phyloP scores from a whole-genome alignment of 2,113 vertebrate species.

The Psammodynastes pulverulentus region DNA sequence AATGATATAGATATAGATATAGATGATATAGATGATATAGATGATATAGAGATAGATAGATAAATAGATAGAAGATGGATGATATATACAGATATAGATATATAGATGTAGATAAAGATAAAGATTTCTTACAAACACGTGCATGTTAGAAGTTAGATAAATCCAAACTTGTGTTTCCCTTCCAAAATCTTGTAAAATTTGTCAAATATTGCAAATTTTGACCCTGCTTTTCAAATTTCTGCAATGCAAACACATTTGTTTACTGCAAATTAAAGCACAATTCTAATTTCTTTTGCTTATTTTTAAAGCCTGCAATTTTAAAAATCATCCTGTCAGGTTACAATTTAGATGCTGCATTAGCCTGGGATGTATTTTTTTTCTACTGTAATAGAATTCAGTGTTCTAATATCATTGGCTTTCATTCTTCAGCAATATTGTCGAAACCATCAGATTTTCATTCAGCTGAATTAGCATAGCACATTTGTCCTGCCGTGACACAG shows the following conservation, averaged over 20 bases:
- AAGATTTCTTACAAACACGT: background rate
- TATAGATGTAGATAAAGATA: too few relatives aligned
- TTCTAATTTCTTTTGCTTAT: background rate
- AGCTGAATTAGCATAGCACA: conserved; percentile 2
- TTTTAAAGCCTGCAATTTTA: background rate
- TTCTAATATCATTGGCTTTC: conserved; percentile 9
- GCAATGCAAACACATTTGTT: background rate
- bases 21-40: too few relatives aligned
- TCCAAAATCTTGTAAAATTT: background rate
- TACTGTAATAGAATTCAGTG: conserved; percentile 4
- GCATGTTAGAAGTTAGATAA: background rate
- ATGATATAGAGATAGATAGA: too few relatives aligned
- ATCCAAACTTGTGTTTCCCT: background rate
- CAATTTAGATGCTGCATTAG: conserved; percentile 17
- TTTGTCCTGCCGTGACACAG: conserved; percentile 10
- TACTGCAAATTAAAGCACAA: background rate
- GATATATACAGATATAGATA: too few relatives aligned
- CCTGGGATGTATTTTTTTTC: background rate
- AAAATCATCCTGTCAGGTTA: background rate
- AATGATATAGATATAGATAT: too few relatives aligned
- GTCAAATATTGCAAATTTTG: background rate
- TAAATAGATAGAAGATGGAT: too few relatives aligned
- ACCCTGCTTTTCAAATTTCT: background rate
- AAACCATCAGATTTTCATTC: conserved; percentile 33
- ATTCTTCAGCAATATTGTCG: background rate